Evolutionary conservation across 1,140 invertebrate species (phyloP), one percentile per base, ranked within the genome.

Genomic region (Aphidius ervi): DNA sequence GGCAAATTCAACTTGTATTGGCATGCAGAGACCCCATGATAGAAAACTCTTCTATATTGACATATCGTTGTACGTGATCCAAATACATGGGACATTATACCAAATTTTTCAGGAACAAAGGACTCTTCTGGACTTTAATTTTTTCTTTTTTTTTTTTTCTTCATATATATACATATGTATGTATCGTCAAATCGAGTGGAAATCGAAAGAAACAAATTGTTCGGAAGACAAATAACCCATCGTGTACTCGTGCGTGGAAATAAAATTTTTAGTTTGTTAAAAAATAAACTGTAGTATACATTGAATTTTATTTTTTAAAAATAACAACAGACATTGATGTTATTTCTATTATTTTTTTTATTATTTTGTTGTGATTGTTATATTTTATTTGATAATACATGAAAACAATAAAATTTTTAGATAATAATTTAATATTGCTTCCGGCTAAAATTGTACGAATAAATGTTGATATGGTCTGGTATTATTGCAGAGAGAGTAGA

Each of bases 1-100:
- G 46, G 41, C 42, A 42, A 58, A 58, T 50, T 42, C 39, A 46
- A 46, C 48, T 52, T n/a, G 56, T 56, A 79, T 80, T 78, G 72
- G 76, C 71, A 80, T 79, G 76, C 75, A 78, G 72, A 73, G 70
- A 70, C 68, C 67, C 65, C 65, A 10, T 4, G 23, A 31, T 31
- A 49, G 71, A 65, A 62, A 70, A 78, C 75, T 79, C 76, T 76
- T 80, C 78, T 79, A 78, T 79, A 80, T 80, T 80, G 78, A 80
- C 77, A 77, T 80, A 80, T 80, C 77, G 74, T 69, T 58, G 75
- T 71, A 80, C 78, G 78, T 80, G 78, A 80, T 80, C 78, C 78
- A 80, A 80, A 80, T 80, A 80, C 78, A 76, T 79, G 76, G 67
- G 65, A 75, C 73, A 79, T 80, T 79, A 79, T 79, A 80, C 74